Base-by-base conservation (phyloP, 2,888 invertebrate species). In the Leptinotarsa rubiginosa region DNA sequence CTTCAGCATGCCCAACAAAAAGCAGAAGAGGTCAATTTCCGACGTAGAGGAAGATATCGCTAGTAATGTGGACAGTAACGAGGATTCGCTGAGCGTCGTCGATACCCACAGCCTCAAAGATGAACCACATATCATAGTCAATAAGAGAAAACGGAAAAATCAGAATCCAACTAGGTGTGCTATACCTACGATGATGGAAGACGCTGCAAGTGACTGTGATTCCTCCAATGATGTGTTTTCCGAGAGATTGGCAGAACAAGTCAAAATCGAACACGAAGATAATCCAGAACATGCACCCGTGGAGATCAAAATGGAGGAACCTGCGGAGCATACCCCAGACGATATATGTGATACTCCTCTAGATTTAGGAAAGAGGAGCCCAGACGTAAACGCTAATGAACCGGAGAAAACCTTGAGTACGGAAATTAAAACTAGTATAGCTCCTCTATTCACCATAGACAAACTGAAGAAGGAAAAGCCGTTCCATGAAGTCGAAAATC, bases 141-240 rank as follows among this genome's bases (percentile, higher is more conserved):
- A 91, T 83, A 94, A 94, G 84, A 90, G 96, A 72, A 97, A 97
- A 87, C 90, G 97, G 47, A 97, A 97, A 88, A 96, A 93, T 82
- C 93, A 95, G 82, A 96, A 97, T 86, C 97, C 97, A 0, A 95
- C 94, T 1, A 91, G 95, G 77, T 93, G 95, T 84, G 92, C 95
- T n/a, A 88, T 91, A 66, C 89, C 91, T 41, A 86, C 88, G 54
- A 88, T 89, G 75, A 88, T 89, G 75, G 90, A 91, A 64, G 90
- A 91, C 71, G 89, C 90, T 72, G 84, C 82, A 56, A 91, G 91
- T 64, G 92, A 92, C 81, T 91, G 91, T 16, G 91, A 91, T 79
- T 91, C 91, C 12, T 91, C 91, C 10, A 91, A 90, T 82, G 91
- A 92, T 83, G 87, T 87, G 59, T 88, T 87, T 78, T 80, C 85